These are phyloP conservation scores for Parauchenoglanis ngamensis DNA, from an alignment of 2,797 vertebrate genomes.

Conservation along the genomic window DNA sequence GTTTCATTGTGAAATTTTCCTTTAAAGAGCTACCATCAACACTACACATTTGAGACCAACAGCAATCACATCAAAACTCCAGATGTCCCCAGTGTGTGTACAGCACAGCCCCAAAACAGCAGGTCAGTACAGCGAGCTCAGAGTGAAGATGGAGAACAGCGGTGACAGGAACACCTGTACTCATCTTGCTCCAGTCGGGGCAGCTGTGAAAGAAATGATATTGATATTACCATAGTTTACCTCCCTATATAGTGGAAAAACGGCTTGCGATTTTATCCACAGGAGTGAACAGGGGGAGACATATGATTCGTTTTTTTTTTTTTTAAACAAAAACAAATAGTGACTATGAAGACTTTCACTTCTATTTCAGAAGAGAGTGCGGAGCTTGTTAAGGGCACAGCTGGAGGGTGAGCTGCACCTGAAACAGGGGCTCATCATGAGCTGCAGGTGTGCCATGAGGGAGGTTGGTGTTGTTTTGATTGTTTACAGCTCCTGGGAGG, in stretches of 20 bases:
- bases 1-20: background rate
- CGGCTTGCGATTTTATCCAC: slow-evolving; percentile 35
- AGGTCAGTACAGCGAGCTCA: background rate
- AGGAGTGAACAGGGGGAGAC: slow-evolving; percentile 12
- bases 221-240: slow-evolving; percentile 36
- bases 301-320: background rate
- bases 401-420: slow-evolving; percentile 27
- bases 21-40: background rate
- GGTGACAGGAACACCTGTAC: slow-evolving; percentile 36
- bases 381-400: slow-evolving; percentile 30
- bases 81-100: background rate
- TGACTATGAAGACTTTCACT: background rate
- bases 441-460: slow-evolving; percentile 20
- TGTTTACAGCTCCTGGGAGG: slow-evolving; percentile 89
- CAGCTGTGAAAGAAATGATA: slow-evolving; percentile 32
- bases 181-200: background rate
- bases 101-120: background rate
- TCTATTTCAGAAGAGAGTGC: background rate
- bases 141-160: background rate
- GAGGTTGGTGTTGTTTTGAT: background rate
- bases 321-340: background rate
- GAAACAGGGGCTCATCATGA: slow-evolving; percentile 27
- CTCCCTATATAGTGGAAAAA: slow-evolving; percentile 42
- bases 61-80: slow-evolving; percentile 17
- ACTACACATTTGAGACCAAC: background rate